phyloP scores from a whole-genome alignment of 2,797 vertebrate genomes.

The Scarus forsteni region DNA sequence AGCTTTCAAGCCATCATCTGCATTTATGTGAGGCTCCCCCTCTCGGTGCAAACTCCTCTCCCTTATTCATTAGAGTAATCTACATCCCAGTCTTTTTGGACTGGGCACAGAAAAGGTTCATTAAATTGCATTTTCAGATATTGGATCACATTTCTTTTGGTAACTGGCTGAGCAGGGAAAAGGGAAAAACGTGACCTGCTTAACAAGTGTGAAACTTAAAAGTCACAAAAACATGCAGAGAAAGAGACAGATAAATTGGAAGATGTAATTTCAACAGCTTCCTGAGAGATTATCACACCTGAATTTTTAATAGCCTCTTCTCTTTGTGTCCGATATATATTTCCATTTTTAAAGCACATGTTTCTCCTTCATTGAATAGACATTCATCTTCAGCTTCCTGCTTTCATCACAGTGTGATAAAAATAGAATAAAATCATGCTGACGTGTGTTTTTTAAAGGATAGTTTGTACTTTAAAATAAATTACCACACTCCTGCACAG shows the following conservation, averaged over 20 bases:
- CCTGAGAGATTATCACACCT: slow-evolving; percentile 69
- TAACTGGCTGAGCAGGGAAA: slow-evolving; percentile 65
- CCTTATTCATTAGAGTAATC: slow-evolving; percentile 78
- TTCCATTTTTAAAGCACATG: slow-evolving; percentile 56
- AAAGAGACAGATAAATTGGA: slow-evolving; percentile 63
- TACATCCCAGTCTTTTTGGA: slow-evolving; percentile 67
- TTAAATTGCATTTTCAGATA: slow-evolving; percentile 81
- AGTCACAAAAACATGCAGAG: slow-evolving; percentile 47
- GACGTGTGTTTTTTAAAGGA: slow-evolving; percentile 36
- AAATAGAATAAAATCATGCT: slow-evolving; percentile 58
- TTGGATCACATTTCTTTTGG: slow-evolving; percentile 79
- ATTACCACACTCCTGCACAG: slow-evolving; percentile 1
- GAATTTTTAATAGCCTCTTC: slow-evolving; percentile 67
- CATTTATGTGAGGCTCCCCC: slow-evolving; percentile 69
- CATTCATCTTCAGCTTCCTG: slow-evolving; percentile 55
- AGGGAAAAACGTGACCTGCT: slow-evolving; percentile 60
- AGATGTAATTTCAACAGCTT: slow-evolving; percentile 73
- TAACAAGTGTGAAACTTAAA: slow-evolving; percentile 64
- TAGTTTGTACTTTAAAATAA: slow-evolving; percentile 43
- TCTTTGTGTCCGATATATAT: slow-evolving; percentile 53
- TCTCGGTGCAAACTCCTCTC: slow-evolving; percentile 52
- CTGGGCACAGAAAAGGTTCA: slow-evolving; percentile 75
- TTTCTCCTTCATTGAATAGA: slow-evolving; percentile 54
- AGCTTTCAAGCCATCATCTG: slow-evolving; percentile 71
- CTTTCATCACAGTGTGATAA: slow-evolving; percentile 52